Percentiles rank a stretch among this genome's conserved stretches.
These are phyloP conservation scores for Hipposideros armiger DNA, from an alignment of 2,113 vertebrate species.

Conservation along the genomic window DNA sequence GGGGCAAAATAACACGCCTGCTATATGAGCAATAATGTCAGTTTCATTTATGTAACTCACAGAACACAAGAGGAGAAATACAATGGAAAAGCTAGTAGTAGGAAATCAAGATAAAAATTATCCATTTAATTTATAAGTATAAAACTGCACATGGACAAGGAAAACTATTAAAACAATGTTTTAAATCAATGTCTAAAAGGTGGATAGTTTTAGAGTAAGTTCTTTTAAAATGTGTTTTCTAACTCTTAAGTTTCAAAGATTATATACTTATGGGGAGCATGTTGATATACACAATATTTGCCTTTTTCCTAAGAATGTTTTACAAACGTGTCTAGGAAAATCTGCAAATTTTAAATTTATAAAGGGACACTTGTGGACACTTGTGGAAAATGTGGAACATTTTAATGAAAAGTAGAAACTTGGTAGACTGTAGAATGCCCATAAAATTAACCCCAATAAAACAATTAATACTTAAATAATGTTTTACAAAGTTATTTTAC, in stretches of 20 bases:
- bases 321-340: constrained; percentile 39
- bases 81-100: constrained; percentile 75
- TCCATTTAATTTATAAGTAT: constrained; percentile 69
- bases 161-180: constrained; percentile 59
- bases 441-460: constrained; percentile 28
- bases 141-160: neutral
- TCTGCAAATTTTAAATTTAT: constrained; percentile 13
- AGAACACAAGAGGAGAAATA: constrained; percentile 86
- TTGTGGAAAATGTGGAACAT: neutral
- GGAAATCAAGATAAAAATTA: constrained; percentile 75
- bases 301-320: constrained; percentile 51
- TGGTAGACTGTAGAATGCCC: neutral
- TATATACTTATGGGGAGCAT: neutral
- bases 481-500: constrained; percentile 10
- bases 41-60: constrained; percentile 92
- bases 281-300: neutral
- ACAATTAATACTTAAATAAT: constrained; percentile 1
- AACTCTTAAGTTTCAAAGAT: constrained; percentile 41
- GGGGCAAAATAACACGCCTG: constrained; percentile 90
- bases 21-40: constrained; percentile 97
- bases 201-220: neutral
- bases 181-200: constrained; percentile 47
- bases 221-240: constrained; percentile 49
- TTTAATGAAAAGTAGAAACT: constrained; percentile 7
- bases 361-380: neutral